Percentiles rank a stretch among this genome's conserved stretches.
Conservation (phyloP, 92 coral and sea anemone genomes). For the Umimayanthus kanabou region DNA sequence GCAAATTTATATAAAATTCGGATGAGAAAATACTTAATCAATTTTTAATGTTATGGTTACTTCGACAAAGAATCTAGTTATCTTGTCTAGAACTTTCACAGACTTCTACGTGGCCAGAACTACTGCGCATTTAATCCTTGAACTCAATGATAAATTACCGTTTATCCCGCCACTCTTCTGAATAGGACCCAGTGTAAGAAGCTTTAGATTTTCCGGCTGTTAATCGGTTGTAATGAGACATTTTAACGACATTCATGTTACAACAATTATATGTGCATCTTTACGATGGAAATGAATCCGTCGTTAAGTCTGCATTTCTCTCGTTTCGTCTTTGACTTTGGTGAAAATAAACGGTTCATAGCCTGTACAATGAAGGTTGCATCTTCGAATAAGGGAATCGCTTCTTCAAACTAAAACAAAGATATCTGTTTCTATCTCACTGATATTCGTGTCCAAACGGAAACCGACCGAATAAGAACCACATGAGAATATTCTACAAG, state of each 20-base stretch:
- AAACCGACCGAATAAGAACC: no score
- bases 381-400: no score
- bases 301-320: neutral
- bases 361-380: neutral
- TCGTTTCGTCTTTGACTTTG: neutral
- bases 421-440: neutral
- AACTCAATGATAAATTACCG: neutral
- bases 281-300: no score
- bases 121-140: neutral
- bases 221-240: conserved; percentile 34
- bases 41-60: conserved; percentile 18
- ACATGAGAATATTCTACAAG: no score
- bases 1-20: conserved; percentile 2
- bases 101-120: neutral
- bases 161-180: neutral
- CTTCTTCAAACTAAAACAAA: no score
- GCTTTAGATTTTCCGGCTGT: conserved; percentile 9
- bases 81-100: neutral
- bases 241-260: neutral
- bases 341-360: neutral
- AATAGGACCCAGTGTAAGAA: neutral
- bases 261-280: neutral
- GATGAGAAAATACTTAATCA: neutral
- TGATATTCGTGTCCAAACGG: neutral
- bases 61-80: conserved; percentile 4